These are phyloP conservation scores for Peromyscus californicus DNA, from an alignment of 2,113 vertebrate species.

Conservation along the genomic window DNA sequence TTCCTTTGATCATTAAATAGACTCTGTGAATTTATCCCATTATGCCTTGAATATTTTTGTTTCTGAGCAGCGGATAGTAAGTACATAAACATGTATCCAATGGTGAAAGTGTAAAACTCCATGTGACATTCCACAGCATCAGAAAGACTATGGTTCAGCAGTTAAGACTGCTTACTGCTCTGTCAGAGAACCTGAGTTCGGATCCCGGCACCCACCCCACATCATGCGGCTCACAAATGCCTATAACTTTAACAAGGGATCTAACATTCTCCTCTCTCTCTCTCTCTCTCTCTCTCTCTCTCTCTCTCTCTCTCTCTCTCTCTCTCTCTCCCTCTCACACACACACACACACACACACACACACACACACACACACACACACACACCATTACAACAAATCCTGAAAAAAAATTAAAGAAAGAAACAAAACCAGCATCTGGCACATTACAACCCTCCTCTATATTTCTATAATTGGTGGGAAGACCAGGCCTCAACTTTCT, in stretches of 20 bases:
- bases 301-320: neutral
- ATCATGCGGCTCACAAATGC: neutral
- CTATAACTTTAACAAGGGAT: neutral
- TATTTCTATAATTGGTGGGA: neutral
- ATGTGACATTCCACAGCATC: no score
- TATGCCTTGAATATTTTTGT: no score
- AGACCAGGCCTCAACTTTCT: neutral
- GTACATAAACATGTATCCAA: no score
- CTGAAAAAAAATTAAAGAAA: neutral
- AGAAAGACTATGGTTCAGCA: neutral
- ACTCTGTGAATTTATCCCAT: no score
- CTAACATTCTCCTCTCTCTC: neutral
- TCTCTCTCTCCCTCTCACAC: neutral
- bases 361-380: neutral
- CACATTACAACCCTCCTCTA: neutral
- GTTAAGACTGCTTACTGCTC: neutral
- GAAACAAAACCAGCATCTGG: neutral
- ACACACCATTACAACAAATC: neutral
- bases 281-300: neutral
- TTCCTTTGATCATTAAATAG: no score
- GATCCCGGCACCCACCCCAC: neutral
- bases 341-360: neutral
- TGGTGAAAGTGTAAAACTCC: no score
- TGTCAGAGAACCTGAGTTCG: neutral
- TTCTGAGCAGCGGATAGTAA: no score